Percentiles rank a stretch among this genome's conserved stretches.
These are phyloP conservation scores for Apomyelois bistriatella DNA, from an alignment of 2,888 invertebrate species.

Conservation along the genomic window DNA sequence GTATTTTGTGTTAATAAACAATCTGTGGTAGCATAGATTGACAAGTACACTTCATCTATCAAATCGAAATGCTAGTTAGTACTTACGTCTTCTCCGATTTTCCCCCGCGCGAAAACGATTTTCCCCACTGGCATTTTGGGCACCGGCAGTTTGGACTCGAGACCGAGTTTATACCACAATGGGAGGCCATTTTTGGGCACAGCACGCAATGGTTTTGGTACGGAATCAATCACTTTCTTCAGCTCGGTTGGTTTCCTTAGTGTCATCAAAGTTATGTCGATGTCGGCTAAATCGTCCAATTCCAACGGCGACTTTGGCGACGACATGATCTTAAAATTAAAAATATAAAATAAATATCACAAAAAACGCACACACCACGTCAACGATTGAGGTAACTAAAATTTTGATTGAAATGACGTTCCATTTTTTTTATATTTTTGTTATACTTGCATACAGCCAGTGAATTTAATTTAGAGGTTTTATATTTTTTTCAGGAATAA, in stretches of 20 bases:
- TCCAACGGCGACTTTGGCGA: slow-evolving; percentile 34
- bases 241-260: slow-evolving; percentile 67
- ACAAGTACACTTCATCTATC: too few relatives aligned
- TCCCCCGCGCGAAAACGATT: slow-evolving; percentile 73
- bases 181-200: slow-evolving; percentile 76
- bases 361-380: slow-evolving; percentile 25
- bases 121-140: slow-evolving; percentile 73
- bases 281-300: slow-evolving; percentile 44
- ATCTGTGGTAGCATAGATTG: too few relatives aligned
- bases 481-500: too few relatives aligned
- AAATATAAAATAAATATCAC: slow-evolving; percentile 31
- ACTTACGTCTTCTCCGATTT: slow-evolving; percentile 74
- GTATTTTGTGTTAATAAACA: too few relatives aligned
- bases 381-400: background rate
- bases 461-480: background rate
- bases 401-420: slow-evolving; percentile 4
- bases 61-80: too few relatives aligned
- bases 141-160: slow-evolving; percentile 77
- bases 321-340: slow-evolving; percentile 36
- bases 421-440: background rate
- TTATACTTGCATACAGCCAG: background rate
- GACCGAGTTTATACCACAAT: slow-evolving; percentile 70
- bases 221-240: slow-evolving; percentile 67
- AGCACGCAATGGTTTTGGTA: slow-evolving; percentile 64
- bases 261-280: slow-evolving; percentile 60